Conservation (phyloP, 2,113 vertebrate genomes). For the Erinaceus europaeus region DNA sequence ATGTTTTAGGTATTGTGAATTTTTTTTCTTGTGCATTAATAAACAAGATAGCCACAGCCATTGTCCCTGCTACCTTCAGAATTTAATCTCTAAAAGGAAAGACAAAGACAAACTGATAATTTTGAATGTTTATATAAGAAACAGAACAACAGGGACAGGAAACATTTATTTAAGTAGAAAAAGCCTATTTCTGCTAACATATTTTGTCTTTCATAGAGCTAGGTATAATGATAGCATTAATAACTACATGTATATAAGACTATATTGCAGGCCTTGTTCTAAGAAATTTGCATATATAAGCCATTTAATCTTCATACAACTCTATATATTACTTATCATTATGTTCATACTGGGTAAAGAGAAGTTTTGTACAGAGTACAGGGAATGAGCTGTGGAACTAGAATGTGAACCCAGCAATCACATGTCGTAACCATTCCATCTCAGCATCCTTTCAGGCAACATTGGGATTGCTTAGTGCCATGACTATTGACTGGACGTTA, state of each 20-base stretch:
- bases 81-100: background rate
- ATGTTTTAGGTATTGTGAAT: background rate
- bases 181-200: background rate
- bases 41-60: background rate
- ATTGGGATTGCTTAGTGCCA: too few relatives aligned
- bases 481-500: too few relatives aligned
- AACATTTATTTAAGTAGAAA: background rate
- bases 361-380: too few relatives aligned
- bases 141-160: background rate
- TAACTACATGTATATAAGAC: too few relatives aligned
- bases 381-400: background rate
- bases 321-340: too few relatives aligned
- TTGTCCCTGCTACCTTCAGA: background rate
- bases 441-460: too few relatives aligned
- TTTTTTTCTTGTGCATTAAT: too few relatives aligned
- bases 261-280: background rate
- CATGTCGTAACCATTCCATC: background rate
- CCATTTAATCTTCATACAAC: background rate
- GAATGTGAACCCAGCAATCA: background rate
- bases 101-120: background rate
- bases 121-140: background rate
- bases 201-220: background rate
- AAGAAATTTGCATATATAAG: background rate
- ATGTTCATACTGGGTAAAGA: too few relatives aligned
- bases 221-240: too few relatives aligned